Base-by-base conservation (phyloP, 2,113 vertebrate genomes). In the Porphyrio hochstetteri region DNA sequence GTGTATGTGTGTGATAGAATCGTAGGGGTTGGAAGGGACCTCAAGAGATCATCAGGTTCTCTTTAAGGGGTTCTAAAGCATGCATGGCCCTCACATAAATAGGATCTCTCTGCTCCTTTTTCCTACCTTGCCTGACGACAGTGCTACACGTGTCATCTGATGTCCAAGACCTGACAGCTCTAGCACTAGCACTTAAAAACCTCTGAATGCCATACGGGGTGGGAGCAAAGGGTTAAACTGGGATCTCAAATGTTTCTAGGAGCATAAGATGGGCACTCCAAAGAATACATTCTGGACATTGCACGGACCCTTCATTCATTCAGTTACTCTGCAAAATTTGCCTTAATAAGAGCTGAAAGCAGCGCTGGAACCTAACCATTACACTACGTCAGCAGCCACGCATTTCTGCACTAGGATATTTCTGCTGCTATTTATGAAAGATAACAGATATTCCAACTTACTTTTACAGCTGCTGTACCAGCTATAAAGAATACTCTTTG, bases 71-170 rank as follows among this genome's bases (percentile, higher is more conserved):
- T 91, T 72, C n/a, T 29, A 44, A 35, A 69, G 9, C 0, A 0
- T 11, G 5, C 11, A 36, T 61, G 15, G 77, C 9, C 13, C n/a
- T 65, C 50, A 29, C 46, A n/a, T 13, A 31, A 78, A 75, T 0
- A 74, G 36, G 24, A 65, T 5, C 83, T 24, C 31, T 59, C 55
- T 59, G 14, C 7, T 42, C 11, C 31, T n/a, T 53, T 6, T 36
- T 31, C 25, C 57, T 63, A 8, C n/a, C 21, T 46, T 18, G 21
- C 2, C 27, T 0, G 19, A 70, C 0, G 2, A 36, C 44, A 42
- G 46, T 31, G 64, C 52, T 29, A 28, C 8, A 0, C 0, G 0
- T 5, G 31, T 5, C 36, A 36, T 46, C 16, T 63, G 12, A 60
- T 5, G 5, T 12, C 72, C 35, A 59, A 44, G 36, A 27, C n/a